These are phyloP conservation scores for Notodonta ziczac DNA, from an alignment of 2,888 invertebrate species.

Conservation along the genomic window DNA sequence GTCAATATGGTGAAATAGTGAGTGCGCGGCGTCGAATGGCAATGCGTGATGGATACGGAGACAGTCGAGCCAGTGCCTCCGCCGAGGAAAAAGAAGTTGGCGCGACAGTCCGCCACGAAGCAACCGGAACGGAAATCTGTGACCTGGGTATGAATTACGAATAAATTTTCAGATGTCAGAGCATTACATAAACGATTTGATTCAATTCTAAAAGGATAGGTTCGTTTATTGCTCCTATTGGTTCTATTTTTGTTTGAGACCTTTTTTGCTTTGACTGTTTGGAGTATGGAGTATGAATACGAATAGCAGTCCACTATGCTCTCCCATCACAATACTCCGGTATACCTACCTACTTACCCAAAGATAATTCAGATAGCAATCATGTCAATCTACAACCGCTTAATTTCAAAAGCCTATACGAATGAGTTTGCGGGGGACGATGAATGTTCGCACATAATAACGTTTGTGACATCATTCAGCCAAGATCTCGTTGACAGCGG, in stretches of 20 bases:
- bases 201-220: background rate
- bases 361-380: slow-evolving; percentile 1
- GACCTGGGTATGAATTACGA: slow-evolving; percentile 63
- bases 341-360: background rate
- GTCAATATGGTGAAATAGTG: slow-evolving; percentile 42
- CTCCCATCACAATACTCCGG: background rate
- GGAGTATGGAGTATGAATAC: background rate
- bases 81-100: slow-evolving; percentile 76
- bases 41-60: slow-evolving; percentile 53
- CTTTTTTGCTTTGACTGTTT: too few species aligned
- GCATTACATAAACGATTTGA: background rate
- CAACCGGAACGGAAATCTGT: slow-evolving; percentile 69
- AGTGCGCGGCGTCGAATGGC: slow-evolving; percentile 42
- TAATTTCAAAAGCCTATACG: slow-evolving; percentile 13
- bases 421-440: slow-evolving; percentile 33
- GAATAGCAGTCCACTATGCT: background rate
- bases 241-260: too few species aligned
- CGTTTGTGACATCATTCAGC: slow-evolving; percentile 53
- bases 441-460: slow-evolving; percentile 48
- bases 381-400: background rate
- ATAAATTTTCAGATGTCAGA: background rate
- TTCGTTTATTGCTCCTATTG: too few species aligned
- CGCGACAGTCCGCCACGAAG: slow-evolving; percentile 65
- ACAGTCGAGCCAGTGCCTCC: slow-evolving; percentile 71
- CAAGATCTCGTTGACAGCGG: slow-evolving; percentile 50